phyloP scores from a whole-genome alignment of 2,888 invertebrate species.

The Dasysyrphus tricinctus region DNA sequence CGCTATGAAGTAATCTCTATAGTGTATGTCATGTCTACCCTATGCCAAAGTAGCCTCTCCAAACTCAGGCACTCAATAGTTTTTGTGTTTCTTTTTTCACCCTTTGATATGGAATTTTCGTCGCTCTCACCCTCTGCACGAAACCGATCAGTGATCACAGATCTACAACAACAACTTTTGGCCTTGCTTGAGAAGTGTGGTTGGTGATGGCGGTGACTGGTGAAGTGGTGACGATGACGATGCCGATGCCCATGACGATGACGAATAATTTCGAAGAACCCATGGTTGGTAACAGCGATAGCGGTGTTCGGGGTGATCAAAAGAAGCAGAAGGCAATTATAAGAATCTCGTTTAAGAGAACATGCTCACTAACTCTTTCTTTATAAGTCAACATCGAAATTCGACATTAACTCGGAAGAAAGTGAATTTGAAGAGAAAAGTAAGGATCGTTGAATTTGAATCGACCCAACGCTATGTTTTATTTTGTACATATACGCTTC shows the following conservation, averaged over 20 bases:
- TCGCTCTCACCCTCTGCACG: neutral
- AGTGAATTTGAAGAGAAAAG: neutral
- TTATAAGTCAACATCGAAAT: neutral
- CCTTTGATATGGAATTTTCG: neutral
- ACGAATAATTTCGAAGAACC: neutral
- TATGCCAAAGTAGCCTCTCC: neutral
- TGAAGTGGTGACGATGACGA: too few relatives aligned
- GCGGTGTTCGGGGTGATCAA: neutral
- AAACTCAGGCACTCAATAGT: neutral
- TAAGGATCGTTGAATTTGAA: neutral
- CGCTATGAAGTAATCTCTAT: slow-evolving; percentile 12
- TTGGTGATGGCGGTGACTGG: neutral
- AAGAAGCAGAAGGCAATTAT: neutral
- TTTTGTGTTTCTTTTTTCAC: neutral
- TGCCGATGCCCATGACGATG: neutral
- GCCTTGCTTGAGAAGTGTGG: slow-evolving; percentile 26
- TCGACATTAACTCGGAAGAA: neutral
- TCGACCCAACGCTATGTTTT: too few relatives aligned
- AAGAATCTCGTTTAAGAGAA: neutral
- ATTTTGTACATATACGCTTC: neutral
- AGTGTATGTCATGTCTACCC: too few relatives aligned
- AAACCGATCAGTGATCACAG: neutral
- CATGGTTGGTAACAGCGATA: neutral
- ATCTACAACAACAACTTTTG: neutral
- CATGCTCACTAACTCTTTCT: neutral